Percentiles rank a stretch among this genome's conserved stretches.
phyloP scores from a whole-genome alignment of 2,797 vertebrate species.

The Gambelia wislizenii region DNA sequence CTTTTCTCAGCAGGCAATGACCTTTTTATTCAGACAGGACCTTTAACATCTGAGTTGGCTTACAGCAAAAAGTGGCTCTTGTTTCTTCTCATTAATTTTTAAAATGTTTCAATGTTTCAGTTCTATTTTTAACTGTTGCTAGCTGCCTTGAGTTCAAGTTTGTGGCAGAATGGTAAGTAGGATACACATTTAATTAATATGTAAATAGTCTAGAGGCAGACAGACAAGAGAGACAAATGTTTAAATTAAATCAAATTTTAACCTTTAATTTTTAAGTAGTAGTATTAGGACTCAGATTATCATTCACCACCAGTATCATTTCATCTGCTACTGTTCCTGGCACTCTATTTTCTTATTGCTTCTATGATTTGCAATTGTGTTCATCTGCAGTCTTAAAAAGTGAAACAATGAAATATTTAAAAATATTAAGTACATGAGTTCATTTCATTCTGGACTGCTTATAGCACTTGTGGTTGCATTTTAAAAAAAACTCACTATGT shows the following conservation, averaged over 20 bases:
- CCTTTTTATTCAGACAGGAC: not conserved
- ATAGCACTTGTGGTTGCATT: not conserved
- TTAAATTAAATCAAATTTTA: too few species aligned
- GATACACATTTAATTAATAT: not conserved
- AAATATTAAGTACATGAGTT: not conserved
- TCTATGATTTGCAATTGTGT: not conserved
- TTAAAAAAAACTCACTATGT: too few species aligned
- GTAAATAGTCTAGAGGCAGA: not conserved
- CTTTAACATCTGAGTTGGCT: not conserved
- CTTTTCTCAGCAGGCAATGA: not conserved
- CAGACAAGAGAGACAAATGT: not conserved
- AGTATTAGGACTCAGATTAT: not conserved
- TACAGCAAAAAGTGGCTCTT: not conserved
- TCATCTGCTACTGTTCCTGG: not conserved
- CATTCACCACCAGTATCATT: not conserved
- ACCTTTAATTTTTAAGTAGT: not conserved
- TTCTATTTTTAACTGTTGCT: not conserved
- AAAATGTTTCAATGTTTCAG: too few species aligned
- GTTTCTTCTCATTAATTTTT: not conserved
- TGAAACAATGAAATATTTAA: not conserved
- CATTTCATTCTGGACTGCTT: not conserved
- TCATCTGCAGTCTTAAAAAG: not conserved
- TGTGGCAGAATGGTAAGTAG: not conserved
- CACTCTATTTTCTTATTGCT: not conserved
- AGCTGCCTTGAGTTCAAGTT: not conserved